A percentile compares a stretch with the other conserved stretches of the same genome.
Evolutionary conservation across 2,888 invertebrate genomes (phyloP).

Genomic region (Odontomyia ornata): DNA sequence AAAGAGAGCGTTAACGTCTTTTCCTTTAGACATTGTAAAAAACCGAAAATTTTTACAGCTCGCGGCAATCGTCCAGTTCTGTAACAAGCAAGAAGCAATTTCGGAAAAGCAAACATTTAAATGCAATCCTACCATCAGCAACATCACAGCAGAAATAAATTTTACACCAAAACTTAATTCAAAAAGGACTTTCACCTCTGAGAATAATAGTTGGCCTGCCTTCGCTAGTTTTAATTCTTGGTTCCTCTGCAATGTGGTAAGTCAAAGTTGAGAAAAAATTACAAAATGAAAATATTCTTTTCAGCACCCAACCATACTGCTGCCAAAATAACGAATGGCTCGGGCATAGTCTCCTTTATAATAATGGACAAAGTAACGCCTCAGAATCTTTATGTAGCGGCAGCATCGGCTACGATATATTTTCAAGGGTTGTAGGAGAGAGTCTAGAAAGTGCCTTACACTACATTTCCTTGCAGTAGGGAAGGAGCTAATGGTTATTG

Average conservation of each 20-base stretch:
- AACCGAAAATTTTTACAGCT: no score
- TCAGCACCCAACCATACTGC: not conserved
- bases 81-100: no score
- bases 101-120: no score
- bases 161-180: no score
- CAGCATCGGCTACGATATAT: constrained; percentile 9
- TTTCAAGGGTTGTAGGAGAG: not conserved
- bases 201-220: no score
- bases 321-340: not conserved
- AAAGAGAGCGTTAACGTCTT: not conserved
- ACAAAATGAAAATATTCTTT: constrained; percentile 4
- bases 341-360: not conserved
- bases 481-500: constrained; percentile 28
- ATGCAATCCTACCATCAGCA: no score
- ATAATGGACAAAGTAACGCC: not conserved
- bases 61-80: no score
- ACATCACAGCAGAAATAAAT: no score
- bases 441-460: not conserved
- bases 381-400: not conserved
- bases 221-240: not conserved
- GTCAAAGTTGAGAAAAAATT: constrained; percentile 9
- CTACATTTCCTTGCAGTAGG: constrained; percentile 1
- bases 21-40: not conserved
- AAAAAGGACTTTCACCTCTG: no score
- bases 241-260: not conserved